These are phyloP conservation scores for Penelope pileata DNA, from an alignment of 2,113 vertebrate species.

Conservation along the genomic window DNA sequence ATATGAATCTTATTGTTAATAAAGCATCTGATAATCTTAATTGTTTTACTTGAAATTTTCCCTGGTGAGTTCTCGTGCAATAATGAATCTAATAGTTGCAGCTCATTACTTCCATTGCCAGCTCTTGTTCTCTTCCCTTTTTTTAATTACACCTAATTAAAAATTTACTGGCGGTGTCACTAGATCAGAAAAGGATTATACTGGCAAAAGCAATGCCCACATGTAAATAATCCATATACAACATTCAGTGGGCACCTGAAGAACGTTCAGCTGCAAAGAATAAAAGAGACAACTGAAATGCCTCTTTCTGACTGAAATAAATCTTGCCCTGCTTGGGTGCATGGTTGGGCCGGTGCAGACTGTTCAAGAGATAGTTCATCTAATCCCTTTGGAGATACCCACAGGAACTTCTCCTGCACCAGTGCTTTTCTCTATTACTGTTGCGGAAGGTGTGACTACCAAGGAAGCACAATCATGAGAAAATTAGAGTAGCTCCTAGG, in stretches of 20 bases:
- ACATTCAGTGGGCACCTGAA: neutral
- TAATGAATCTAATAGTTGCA: neutral
- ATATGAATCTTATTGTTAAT: neutral
- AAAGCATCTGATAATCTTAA: neutral
- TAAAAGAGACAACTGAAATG: neutral
- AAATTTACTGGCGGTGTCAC: neutral
- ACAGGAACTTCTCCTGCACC: neutral
- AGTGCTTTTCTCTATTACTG: neutral
- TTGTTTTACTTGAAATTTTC: constrained; percentile 10
- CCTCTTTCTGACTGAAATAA: neutral
- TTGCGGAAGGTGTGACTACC: fast-evolving
- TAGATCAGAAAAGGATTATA: neutral
- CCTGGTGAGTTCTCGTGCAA: neutral
- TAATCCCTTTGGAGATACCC: neutral
- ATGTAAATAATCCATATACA: neutral
- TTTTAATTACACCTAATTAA: neutral
- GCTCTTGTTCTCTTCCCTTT: neutral
- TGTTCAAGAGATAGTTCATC: neutral
- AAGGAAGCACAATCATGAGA: neutral
- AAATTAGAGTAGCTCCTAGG: neutral
- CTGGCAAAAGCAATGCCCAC: neutral
- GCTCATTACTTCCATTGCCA: neutral
- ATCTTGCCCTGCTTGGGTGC: neutral
- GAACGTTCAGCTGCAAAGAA: neutral
- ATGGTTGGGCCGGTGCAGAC: neutral